Evolutionary conservation across 2,113 vertebrate genomes (phyloP).

Genomic region (Macrotis lagotis): DNA sequence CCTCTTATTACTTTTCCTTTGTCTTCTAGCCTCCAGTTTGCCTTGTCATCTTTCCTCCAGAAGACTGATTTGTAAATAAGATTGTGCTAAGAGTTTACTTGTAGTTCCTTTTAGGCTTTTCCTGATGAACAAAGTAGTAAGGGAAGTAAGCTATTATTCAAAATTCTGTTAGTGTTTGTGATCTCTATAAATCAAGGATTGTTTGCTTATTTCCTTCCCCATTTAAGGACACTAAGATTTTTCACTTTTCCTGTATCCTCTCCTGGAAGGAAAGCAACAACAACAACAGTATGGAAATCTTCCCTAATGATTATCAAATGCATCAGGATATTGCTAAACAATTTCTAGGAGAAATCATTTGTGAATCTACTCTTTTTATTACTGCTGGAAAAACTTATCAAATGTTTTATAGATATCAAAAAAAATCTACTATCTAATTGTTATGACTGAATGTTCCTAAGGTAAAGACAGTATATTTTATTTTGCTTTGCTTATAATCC

Average conservation of each 20-base stretch:
- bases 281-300: slow-evolving; percentile 18
- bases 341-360: slow-evolving; percentile 23
- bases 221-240: slow-evolving; percentile 30
- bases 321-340: neutral
- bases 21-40: slow-evolving; percentile 16
- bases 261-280: neutral
- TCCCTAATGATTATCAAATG: slow-evolving; percentile 59
- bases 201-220: slow-evolving; percentile 33
- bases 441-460: neutral
- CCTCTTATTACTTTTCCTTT: slow-evolving; percentile 34
- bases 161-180: slow-evolving; percentile 28
- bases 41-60: slow-evolving; percentile 19
- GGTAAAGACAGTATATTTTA: neutral
- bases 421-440: slow-evolving; percentile 36
- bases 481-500: slow-evolving; percentile 33
- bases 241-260: slow-evolving; percentile 51
- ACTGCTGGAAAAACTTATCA: slow-evolving; percentile 52
- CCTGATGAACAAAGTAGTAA: slow-evolving; percentile 54
- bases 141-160: slow-evolving; percentile 50
- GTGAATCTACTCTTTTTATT: slow-evolving; percentile 34
- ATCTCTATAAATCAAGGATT: neutral
- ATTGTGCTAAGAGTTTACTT: slow-evolving; percentile 55
- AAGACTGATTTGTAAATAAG: slow-evolving; percentile 49
- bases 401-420: slow-evolving; percentile 50
- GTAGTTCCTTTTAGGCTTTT: slow-evolving; percentile 51